These are phyloP conservation scores for Epinotia demarniana DNA, from an alignment of 2,888 invertebrate genomes.

Conservation along the genomic window DNA sequence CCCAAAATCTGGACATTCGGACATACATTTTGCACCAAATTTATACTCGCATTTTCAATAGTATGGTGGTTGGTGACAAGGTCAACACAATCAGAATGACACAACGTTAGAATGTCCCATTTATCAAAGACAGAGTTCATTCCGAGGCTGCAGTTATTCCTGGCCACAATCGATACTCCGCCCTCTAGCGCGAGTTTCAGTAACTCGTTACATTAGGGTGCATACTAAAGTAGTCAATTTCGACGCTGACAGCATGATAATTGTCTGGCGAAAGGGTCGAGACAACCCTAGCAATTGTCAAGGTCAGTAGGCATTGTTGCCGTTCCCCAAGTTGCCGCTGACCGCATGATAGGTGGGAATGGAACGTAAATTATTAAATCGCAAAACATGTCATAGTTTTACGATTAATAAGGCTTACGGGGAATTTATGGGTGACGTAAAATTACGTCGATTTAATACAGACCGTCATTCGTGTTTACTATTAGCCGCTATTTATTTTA, in stretches of 20 bases:
- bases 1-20: too few species aligned
- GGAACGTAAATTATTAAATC: too few species aligned
- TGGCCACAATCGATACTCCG: constrained; percentile 13
- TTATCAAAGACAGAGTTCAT: background rate
- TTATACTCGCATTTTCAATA: too few species aligned
- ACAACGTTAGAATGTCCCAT: background rate
- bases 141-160: background rate
- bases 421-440: too few species aligned
- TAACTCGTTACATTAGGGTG: constrained; percentile 11
- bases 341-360: too few species aligned
- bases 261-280: constrained; percentile 10
- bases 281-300: background rate
- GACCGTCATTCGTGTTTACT: too few species aligned
- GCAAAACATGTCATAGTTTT: too few species aligned
- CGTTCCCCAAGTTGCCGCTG: background rate
- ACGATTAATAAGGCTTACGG: too few species aligned
- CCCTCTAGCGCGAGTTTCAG: constrained; percentile 8
- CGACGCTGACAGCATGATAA: background rate
- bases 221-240: constrained; percentile 14
- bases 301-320: background rate
- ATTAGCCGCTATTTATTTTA: too few species aligned
- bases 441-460: too few species aligned
- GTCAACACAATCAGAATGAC: background rate
- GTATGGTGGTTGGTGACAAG: too few species aligned
- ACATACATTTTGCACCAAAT: too few species aligned